phyloP scores from a whole-genome alignment of 2,797 vertebrate genomes.

The Chloroceryle amazona region DNA sequence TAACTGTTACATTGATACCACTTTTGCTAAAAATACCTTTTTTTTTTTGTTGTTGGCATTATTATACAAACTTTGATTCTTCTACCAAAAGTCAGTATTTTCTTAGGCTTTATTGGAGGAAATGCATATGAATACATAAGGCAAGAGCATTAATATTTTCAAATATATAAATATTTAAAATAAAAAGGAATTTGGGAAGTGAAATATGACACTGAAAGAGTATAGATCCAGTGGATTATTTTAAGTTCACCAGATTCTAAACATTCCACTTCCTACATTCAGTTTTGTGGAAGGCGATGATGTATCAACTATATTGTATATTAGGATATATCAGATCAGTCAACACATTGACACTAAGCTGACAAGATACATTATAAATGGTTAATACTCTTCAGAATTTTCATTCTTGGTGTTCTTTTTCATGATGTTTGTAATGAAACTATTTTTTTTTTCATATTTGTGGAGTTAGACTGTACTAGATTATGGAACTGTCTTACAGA shows the following conservation, averaged over 20 bases:
- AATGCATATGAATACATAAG: neutral
- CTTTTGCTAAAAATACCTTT: neutral
- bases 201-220: neutral
- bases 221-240: neutral
- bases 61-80: neutral
- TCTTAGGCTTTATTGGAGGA: neutral
- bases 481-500: neutral
- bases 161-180: neutral
- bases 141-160: neutral
- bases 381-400: neutral
- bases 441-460: neutral
- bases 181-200: neutral
- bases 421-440: neutral
- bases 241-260: neutral
- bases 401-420: neutral
- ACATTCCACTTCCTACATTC: neutral
- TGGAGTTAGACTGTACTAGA: neutral
- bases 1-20: rapidly evolving
- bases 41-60: neutral
- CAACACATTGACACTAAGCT: neutral
- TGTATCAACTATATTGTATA: neutral
- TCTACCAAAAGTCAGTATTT: neutral
- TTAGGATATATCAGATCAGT: neutral
- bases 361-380: neutral
- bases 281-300: neutral